Percentiles rank a stretch among this genome's conserved stretches.
Conservation (phyloP, 2,888 invertebrate genomes). For the Caenorhabditis doughertyi region DNA sequence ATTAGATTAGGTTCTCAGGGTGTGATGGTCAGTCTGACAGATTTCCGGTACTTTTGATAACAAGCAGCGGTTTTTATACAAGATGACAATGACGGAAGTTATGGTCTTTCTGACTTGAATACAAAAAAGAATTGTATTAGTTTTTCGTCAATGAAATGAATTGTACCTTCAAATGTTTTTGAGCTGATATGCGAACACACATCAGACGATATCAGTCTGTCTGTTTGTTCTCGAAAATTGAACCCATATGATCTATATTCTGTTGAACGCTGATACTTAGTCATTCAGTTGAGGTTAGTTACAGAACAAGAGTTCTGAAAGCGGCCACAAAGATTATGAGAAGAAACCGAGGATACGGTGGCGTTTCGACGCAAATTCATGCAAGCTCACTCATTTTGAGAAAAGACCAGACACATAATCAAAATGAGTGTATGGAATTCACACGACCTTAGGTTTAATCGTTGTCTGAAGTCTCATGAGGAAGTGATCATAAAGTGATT, state of each 20-base stretch:
- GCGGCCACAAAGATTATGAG: too few relatives aligned
- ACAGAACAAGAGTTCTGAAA: too few relatives aligned
- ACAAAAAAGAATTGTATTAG: neutral
- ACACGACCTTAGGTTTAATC: neutral
- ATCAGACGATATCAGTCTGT: slow-evolving; percentile 21
- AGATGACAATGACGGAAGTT: slow-evolving; percentile 29
- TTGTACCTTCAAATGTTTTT: slow-evolving; percentile 5
- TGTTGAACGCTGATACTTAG: too few relatives aligned
- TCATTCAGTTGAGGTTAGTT: too few relatives aligned
- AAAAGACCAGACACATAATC: too few relatives aligned
- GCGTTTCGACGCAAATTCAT: too few relatives aligned
- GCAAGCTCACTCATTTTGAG: too few relatives aligned
- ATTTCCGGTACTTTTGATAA: neutral
- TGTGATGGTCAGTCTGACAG: too few relatives aligned
- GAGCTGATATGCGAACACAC: neutral
- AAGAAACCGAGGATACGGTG: too few relatives aligned
- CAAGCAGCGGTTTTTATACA: slow-evolving; percentile 8
- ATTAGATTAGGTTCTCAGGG: slow-evolving; percentile 1
- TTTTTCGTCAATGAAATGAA: slow-evolving; percentile 7
- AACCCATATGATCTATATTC: too few relatives aligned
- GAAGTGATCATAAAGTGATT: too few relatives aligned
- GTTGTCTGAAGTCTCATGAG: neutral
- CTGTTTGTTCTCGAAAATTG: too few relatives aligned
- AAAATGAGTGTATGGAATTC: neutral
- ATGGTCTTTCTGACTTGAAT: slow-evolving; percentile 8